phyloP scores from a whole-genome alignment of 2,888 invertebrate genomes.

The Chrysolina haemoptera region DNA sequence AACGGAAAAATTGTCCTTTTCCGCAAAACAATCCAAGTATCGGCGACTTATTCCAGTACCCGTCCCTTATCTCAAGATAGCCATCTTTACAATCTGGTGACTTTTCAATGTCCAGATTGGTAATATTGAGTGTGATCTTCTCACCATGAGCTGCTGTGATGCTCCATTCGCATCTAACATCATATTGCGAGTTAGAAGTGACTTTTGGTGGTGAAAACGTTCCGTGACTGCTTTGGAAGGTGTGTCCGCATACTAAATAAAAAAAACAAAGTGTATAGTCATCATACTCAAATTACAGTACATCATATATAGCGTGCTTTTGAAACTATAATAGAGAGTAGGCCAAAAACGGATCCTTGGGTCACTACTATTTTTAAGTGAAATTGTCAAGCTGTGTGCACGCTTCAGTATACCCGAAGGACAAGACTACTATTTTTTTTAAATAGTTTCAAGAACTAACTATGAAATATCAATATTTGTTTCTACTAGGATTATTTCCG shows the following conservation, averaged over 20 bases:
- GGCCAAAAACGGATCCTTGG: no score
- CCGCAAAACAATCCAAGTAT: slow-evolving; percentile 93
- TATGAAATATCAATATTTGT: no score
- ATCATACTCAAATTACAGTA: no score
- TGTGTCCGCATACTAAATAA: slow-evolving; percentile 88
- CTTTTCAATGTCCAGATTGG: slow-evolving; percentile 89
- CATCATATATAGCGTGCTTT: no score
- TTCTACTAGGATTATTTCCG: no score
- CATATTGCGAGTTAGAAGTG: slow-evolving; percentile 63
- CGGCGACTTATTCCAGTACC: slow-evolving; percentile 94
- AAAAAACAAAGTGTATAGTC: background rate
- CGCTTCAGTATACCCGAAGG: no score
- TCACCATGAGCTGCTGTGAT: slow-evolving; percentile 98
- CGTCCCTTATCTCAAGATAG: slow-evolving; percentile 95
- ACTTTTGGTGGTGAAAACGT: slow-evolving; percentile 81
- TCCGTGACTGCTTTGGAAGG: slow-evolving; percentile 89
- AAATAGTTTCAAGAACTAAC: no score
- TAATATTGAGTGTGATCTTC: slow-evolving; percentile 93
- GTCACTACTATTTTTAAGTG: no score
- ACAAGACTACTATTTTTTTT: no score
- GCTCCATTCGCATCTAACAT: slow-evolving; percentile 91
- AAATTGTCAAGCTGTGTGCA: no score
- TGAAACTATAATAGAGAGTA: no score
- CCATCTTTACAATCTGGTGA: slow-evolving; percentile 90
- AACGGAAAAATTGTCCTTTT: slow-evolving; percentile 79